These are phyloP conservation scores for Xiphorhynchus elegans DNA, from an alignment of 2,113 vertebrate genomes.

Conservation along the genomic window DNA sequence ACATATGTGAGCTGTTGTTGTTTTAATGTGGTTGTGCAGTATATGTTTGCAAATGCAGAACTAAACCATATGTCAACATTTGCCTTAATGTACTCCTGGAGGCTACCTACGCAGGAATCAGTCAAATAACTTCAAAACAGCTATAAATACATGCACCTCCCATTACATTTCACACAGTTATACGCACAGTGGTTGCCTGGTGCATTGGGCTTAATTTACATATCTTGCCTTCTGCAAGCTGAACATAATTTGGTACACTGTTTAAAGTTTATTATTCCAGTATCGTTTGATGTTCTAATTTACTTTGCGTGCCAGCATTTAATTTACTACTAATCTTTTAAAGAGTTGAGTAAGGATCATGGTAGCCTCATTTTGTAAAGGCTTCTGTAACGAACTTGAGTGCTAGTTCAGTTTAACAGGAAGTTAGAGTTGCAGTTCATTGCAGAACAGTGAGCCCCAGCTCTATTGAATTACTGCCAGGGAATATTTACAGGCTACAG, in stretches of 20 bases:
- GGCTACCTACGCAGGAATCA: slow-evolving; percentile 22
- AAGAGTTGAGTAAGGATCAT: slow-evolving; percentile 51
- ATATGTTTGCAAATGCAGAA: slow-evolving; percentile 35
- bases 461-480: slow-evolving; percentile 73
- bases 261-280: slow-evolving; percentile 69
- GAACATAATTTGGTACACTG: slow-evolving; percentile 66
- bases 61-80: slow-evolving; percentile 49
- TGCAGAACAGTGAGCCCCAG: slow-evolving; percentile 38
- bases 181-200: slow-evolving; percentile 37
- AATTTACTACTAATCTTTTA: slow-evolving; percentile 63
- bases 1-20: slow-evolving; percentile 18
- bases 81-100: slow-evolving; percentile 46
- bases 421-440: slow-evolving; percentile 60
- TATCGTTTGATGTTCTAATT: slow-evolving; percentile 69
- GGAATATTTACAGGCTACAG: slow-evolving; percentile 67
- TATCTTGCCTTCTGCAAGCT: slow-evolving; percentile 65
- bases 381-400: not conserved
- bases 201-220: slow-evolving; percentile 59
- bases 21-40: slow-evolving; percentile 15
- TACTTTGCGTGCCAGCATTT: slow-evolving; percentile 37
- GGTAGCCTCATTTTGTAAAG: slow-evolving; percentile 45
- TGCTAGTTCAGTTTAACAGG: slow-evolving; percentile 16
- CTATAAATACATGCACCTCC: slow-evolving; percentile 24
- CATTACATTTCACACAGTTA: slow-evolving; percentile 54
- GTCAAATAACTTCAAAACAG: slow-evolving; percentile 39